Conservation (phyloP, 2,888 invertebrate genomes). For the Elmis aenea region DNA sequence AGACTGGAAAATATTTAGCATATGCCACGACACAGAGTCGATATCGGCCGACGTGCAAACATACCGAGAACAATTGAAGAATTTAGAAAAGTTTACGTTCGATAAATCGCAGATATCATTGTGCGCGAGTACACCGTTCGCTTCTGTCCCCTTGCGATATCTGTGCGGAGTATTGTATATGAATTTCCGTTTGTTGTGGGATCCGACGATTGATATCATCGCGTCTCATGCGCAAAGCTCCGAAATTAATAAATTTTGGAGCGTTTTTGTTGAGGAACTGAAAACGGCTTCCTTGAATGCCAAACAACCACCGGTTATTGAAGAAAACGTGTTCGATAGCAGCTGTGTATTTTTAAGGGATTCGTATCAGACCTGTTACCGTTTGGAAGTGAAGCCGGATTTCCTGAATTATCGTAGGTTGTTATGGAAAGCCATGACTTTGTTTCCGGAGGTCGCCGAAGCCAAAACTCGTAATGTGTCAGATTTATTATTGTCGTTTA, state of each 20-base stretch:
- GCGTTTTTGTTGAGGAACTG: constrained; percentile 59
- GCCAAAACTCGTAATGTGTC: constrained; percentile 75
- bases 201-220: constrained; percentile 71
- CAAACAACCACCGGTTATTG: constrained; percentile 32
- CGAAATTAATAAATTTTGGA: constrained; percentile 65
- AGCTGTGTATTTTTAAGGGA: constrained; percentile 31
- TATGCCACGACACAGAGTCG: constrained; percentile 67
- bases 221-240: constrained; percentile 66
- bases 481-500: constrained; percentile 73
- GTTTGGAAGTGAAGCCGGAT: constrained; percentile 59
- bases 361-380: constrained; percentile 32
- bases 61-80: constrained; percentile 72
- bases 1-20: constrained; percentile 57
- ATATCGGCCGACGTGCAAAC: constrained; percentile 68
- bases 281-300: constrained; percentile 50
- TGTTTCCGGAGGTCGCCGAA: constrained; percentile 72
- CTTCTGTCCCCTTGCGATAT: constrained; percentile 67
- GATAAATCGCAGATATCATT: constrained; percentile 52
- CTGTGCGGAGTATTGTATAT: constrained; percentile 77
- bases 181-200: constrained; percentile 88
- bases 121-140: constrained; percentile 54
- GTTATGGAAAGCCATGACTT: constrained; percentile 74
- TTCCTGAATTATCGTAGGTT: constrained; percentile 70
- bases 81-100: constrained; percentile 68
- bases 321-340: constrained; percentile 15